Evolutionary conservation across 2,797 vertebrate species (phyloP), one percentile per base, ranked within the genome.

Genomic region (Antennarius maculatus): DNA sequence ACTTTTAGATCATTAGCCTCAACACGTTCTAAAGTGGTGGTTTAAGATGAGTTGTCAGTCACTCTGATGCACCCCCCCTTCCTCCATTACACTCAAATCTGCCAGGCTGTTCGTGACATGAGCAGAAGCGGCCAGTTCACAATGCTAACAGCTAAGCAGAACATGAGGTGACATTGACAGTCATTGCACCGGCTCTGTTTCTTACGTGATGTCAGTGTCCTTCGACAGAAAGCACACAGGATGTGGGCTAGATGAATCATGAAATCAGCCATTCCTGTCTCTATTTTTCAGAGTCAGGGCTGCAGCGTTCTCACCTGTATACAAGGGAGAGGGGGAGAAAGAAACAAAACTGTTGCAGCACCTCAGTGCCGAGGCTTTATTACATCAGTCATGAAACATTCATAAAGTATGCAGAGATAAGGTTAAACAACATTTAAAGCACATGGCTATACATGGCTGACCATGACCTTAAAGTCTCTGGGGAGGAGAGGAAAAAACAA

Each of bases 361-460:
- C 66, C 78, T 73, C 66, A 74, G 61, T 31, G 43, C 42, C 14
- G 71, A 60, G 63, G 76, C 67, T 84, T 72, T 60, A 60, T 51
- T 63, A 76, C 72, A 88, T 90, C 82, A 79, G 79, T 89, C 87
- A 90, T 81, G 74, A 63, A 68, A 63, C 77, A 73, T 82, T 84
- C 82, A 86, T 92, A 86, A 92, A 91, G 81, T 86, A 88, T 81
- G 76, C 71, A 86, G 76, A 89, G 86, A 91, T 91, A 91, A 91
- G 88, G 90, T 85, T 90, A 91, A 91, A 82, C 79, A 85, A 82
- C 84, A 88, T 92, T 91, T 89, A 91, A 90, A 90, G 82, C 84
- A 90, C 83, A 84, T 83, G 77, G 87, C 91, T 92, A 91, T 89
- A 90, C 92, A 92, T 93, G 88, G 82, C 74, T 74, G 74, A 81